A percentile compares a stretch with the other conserved stretches of the same genome.
phyloP scores from a whole-genome alignment of 2,797 vertebrate genomes.

The Tachyglossus aculeatus region DNA sequence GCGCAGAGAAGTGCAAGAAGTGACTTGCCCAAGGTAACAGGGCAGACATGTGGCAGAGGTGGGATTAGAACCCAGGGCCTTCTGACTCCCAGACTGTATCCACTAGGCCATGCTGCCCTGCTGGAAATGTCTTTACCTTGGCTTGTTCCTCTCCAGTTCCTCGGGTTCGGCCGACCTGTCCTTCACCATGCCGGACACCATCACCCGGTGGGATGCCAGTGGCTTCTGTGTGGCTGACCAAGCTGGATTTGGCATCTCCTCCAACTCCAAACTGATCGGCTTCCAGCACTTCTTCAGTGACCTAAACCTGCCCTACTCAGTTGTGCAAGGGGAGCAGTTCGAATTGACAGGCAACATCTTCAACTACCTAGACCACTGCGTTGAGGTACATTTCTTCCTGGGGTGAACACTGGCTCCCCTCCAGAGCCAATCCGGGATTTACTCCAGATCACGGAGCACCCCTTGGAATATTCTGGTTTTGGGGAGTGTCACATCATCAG shows the following conservation, averaged over 20 bases:
- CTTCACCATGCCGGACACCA: conserved; percentile 67
- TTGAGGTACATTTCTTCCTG: conserved; percentile 77
- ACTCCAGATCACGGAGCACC: no score
- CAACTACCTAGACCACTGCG: conserved; percentile 82
- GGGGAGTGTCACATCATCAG: no score
- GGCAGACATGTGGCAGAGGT: no score
- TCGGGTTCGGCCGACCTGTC: conserved; percentile 44
- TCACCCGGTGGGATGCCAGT: conserved; percentile 72
- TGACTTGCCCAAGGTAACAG: no score
- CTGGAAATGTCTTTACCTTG: background rate
- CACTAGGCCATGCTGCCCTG: no score
- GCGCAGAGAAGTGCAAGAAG: no score
- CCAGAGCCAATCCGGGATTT: no score
- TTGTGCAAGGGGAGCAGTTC: conserved; percentile 83
- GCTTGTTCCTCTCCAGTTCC: conserved; percentile 47
- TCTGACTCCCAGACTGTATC: no score
- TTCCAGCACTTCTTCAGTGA: conserved; percentile 88
- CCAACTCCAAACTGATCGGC: conserved; percentile 64
- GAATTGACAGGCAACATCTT: conserved; percentile 82
- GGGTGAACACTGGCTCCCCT: no score
- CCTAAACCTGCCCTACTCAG: conserved; percentile 79
- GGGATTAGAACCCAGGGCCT: no score
- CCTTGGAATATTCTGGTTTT: no score
- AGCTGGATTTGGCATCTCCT: conserved; percentile 82
- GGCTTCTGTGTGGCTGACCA: conserved; percentile 71